phyloP scores from a whole-genome alignment of 2,797 vertebrate species.

The Fistularia commersonii region DNA sequence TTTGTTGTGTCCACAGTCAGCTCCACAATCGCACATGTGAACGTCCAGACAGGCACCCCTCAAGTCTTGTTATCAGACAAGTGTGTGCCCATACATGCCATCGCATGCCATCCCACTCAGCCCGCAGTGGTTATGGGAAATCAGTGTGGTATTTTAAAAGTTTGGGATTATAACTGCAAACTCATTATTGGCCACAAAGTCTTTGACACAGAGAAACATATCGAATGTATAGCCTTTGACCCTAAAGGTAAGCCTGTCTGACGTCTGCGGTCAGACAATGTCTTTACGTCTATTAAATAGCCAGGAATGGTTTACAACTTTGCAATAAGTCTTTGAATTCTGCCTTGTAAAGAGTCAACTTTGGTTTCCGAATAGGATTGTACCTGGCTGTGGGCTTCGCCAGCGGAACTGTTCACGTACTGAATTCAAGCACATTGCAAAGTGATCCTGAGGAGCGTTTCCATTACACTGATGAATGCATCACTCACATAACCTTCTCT shows the following conservation, averaged over 20 bases:
- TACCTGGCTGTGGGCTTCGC: slow-evolving; percentile 85
- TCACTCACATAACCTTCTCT: slow-evolving; percentile 89
- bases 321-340: no score
- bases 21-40: slow-evolving; percentile 77
- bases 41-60: slow-evolving; percentile 52
- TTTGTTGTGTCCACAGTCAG: slow-evolving; percentile 82
- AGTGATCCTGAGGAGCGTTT: slow-evolving; percentile 74
- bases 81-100: slow-evolving; percentile 69
- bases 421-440: slow-evolving; percentile 80
- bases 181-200: slow-evolving; percentile 70
- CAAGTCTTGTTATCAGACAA: slow-evolving; percentile 77
- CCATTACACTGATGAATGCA: slow-evolving; percentile 68
- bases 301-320: no score
- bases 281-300: no score
- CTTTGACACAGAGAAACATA: slow-evolving; percentile 69
- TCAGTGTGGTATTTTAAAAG: slow-evolving; percentile 78
- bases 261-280: background rate
- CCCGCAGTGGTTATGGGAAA: slow-evolving; percentile 79
- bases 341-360: background rate
- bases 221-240: slow-evolving; percentile 84
- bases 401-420: slow-evolving; percentile 81
- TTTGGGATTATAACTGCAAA: slow-evolving; percentile 82
- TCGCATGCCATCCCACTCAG: slow-evolving; percentile 84
- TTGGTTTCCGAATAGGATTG: slow-evolving; percentile 69
- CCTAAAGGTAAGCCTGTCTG: slow-evolving; percentile 75